Base-by-base conservation (phyloP, 2,113 vertebrate genomes). In the Grus americana region DNA sequence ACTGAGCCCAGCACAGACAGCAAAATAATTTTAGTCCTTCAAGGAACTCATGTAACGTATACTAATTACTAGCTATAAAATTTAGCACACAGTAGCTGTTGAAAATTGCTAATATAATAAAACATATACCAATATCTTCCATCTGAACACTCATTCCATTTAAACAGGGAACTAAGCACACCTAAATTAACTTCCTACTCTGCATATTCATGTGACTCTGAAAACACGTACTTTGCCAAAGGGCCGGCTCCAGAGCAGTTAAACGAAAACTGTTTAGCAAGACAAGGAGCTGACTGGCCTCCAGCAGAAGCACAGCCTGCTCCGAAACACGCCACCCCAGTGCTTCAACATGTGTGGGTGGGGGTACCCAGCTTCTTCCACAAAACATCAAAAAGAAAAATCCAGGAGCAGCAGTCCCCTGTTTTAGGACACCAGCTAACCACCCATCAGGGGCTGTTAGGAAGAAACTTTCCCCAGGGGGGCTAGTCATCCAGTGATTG, bases 21-120 rank as follows among this genome's bases (percentile, higher is more conserved):
- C 16, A 88, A 95, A 90, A 93, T 50, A 52, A 84, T 73, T 88
- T 59, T 75, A 94, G 63, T 47, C 50, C 50, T 93, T 83, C 75
- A 88, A 92, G 55, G 59, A 95, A 67, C 36, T 86, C 61, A 24
- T 38, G 70, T 50, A 81, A 78, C 18, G 30, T 50, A 80, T 40
- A 26, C 27, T 74, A 85, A 82, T 59, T 74, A 38, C n/a, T 15
- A 83, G 42, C 76, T 36, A 88, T 34, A 90, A 83, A 94, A 86
- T 86, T 73, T 57, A 46, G 40, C 30, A 81, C 47, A 76, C 5
- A 57, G 59, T 30, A 46, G 50, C 42, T 74, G 49, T 62, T 92
- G 63, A 78, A 74, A 86, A 86, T 47, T 74, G n/a, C 32, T 50
- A 78, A 70, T 54, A 49, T 20, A 89, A 61, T 65, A 88, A 82